Evolutionary conservation across 2,113 vertebrate species (phyloP).

Genomic region (Sander vitreus): DNA sequence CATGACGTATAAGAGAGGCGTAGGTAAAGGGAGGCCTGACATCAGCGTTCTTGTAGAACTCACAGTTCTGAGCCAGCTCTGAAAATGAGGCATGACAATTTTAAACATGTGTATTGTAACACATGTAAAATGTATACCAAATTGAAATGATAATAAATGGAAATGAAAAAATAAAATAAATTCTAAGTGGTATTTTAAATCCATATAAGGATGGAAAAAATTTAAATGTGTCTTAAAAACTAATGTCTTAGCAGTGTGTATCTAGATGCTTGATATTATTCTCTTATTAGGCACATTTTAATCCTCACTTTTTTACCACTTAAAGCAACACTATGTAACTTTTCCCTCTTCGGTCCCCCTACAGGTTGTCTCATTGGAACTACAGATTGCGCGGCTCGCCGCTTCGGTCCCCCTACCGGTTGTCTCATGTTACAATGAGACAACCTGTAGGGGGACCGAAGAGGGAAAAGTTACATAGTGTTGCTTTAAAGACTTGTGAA

Average conservation of each 20-base stretch:
- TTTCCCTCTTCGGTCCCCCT: too few relatives aligned
- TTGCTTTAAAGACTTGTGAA: not conserved
- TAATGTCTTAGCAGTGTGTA: not conserved
- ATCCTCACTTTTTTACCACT: constrained; percentile 1
- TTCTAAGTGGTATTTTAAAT: not conserved
- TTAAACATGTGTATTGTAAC: not conserved
- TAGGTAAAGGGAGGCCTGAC: constrained; percentile 99
- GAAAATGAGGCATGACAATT: constrained; percentile 16
- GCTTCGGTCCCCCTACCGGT: too few relatives aligned
- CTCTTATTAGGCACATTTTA: not conserved
- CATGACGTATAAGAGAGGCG: constrained; percentile 98
- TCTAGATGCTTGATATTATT: not conserved
- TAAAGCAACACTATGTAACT: too few relatives aligned
- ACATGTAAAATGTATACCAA: not conserved
- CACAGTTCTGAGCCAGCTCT: constrained; percentile 99
- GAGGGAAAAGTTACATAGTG: too few relatives aligned
- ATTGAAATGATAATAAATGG: not conserved
- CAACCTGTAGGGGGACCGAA: too few relatives aligned
- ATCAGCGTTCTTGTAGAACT: constrained; percentile 99
- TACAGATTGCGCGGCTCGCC: too few relatives aligned
- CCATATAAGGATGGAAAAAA: too few relatives aligned
- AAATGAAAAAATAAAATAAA: not conserved
- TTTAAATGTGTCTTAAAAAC: not conserved
- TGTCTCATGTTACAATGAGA: too few relatives aligned
- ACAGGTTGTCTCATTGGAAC: too few relatives aligned